Evolutionary conservation across 1,140 invertebrate genomes (phyloP), one percentile per base, ranked within the genome.

Genomic region (Apocrypta bakeri): DNA sequence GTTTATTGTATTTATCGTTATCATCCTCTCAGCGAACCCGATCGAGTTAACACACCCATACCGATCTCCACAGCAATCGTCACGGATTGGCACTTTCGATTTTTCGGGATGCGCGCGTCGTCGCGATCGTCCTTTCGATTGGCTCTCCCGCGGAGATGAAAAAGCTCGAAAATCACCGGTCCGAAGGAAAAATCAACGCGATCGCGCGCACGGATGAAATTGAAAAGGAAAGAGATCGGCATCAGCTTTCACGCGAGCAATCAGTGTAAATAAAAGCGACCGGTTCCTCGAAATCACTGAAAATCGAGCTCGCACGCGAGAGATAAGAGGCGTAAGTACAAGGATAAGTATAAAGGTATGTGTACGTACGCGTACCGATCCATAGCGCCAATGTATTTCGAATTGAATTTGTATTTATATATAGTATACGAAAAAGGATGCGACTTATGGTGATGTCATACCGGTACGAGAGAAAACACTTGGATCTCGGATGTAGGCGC

Each of bases 1-100:
- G 14, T 83, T 56, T 31, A 40, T 80, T 40, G 76, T 80, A 77
- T 85, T 85, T 86, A 71, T 71, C 80, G 63, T 71, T 74, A 27
- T 69, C 69, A 72, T 78, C 37, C 40, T 64, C 25, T n/a, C 56
- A 37, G 66, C 25, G 29, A 29, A 56, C 79, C 48, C 9, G 40
- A 48, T 2, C 42, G 42, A 48, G 1, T 48, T 12, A 48, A 48
- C 9, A 48, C 12, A n/a, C n/a, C n/a, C n/a, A n/a, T n/a, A n/a
- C n/a, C n/a, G n/a, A n/a, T n/a, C n/a, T n/a, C n/a, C n/a, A n/a
- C n/a, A n/a, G n/a, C n/a, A n/a, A n/a, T n/a, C n/a, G n/a, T n/a
- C n/a, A n/a, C n/a, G n/a, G n/a, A n/a, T n/a, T n/a, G n/a, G n/a
- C n/a, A n/a, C n/a, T n/a, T n/a, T 37, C 33, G 33, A 37, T 37